Evolutionary conservation across 1,140 invertebrate species (phyloP).

Genomic region (Pseudachorutes palmiensis): DNA sequence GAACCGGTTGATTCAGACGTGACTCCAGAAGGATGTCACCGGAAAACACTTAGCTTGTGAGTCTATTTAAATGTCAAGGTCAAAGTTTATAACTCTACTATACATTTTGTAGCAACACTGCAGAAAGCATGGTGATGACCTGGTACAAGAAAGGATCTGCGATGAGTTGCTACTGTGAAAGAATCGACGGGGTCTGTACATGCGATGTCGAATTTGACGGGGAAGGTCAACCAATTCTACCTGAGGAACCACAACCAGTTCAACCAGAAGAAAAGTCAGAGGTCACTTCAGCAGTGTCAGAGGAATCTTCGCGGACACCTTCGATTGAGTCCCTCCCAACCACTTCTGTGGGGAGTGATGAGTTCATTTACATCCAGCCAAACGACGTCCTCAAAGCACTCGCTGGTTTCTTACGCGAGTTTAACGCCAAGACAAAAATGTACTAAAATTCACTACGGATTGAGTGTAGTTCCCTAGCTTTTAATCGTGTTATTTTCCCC

Average conservation of each 20-base stretch:
- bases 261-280: neutral
- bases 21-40: neutral
- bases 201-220: neutral
- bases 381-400: slow-evolving; percentile 18
- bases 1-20: neutral
- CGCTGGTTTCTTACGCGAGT: slow-evolving; percentile 15
- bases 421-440: slow-evolving; percentile 16
- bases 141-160: neutral
- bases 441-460: neutral
- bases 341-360: neutral
- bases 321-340: slow-evolving; percentile 8
- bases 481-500: neutral
- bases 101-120: slow-evolving; percentile 5
- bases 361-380: slow-evolving; percentile 19
- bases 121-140: neutral
- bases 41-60: neutral
- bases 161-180: neutral
- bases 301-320: neutral
- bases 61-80: no score
- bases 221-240: neutral
- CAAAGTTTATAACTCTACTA: no score
- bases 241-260: no score
- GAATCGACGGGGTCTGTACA: neutral
- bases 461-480: slow-evolving; percentile 1
- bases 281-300: neutral